phyloP scores from a whole-genome alignment of 2,797 vertebrate genomes.

The Psittacula echo region DNA sequence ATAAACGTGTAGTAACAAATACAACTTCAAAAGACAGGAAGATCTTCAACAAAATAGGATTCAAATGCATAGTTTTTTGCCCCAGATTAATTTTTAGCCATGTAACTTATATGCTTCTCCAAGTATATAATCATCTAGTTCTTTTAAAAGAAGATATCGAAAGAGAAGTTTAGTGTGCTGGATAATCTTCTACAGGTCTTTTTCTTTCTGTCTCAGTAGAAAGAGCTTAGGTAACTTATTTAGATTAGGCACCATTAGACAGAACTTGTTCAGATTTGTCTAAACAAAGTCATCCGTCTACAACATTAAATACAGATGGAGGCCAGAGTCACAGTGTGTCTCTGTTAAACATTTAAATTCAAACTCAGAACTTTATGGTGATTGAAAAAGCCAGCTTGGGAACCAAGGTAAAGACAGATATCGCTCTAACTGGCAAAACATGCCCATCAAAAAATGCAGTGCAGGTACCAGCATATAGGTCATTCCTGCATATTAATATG shows the following conservation, averaged over 20 bases:
- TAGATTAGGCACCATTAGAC: background rate
- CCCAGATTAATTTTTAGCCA: background rate
- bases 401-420: background rate
- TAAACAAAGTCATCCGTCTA: background rate
- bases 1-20: background rate
- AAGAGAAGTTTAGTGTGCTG: background rate
- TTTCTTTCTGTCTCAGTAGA: background rate
- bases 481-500: background rate
- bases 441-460: background rate
- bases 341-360: background rate
- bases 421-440: background rate
- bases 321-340: background rate
- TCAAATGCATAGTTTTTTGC: background rate
- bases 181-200: background rate
- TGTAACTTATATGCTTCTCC: background rate
- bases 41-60: accelerated
- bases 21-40: background rate
- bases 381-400: background rate
- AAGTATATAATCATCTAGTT: background rate
- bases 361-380: background rate
- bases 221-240: background rate
- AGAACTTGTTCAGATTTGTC: background rate
- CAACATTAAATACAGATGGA: background rate
- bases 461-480: background rate
- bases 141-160: background rate